phyloP scores from a whole-genome alignment of 23 tunicate genomes.

The Ascidia mentula region DNA sequence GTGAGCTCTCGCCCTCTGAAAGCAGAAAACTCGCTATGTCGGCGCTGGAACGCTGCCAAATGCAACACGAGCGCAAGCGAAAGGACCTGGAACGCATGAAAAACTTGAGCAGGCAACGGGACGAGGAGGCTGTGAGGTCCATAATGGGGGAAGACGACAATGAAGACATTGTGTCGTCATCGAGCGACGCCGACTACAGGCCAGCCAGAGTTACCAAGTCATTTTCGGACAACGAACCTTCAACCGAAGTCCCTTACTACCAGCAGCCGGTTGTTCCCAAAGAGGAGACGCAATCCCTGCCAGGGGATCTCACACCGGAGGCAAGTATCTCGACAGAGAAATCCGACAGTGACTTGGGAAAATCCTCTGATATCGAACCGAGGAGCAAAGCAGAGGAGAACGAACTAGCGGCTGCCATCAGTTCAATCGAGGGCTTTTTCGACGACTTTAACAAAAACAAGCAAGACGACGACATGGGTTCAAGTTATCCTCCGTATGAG shows the following conservation, averaged over 20 bases:
- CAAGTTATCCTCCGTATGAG: background rate
- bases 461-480: background rate
- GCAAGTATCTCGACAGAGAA: background rate
- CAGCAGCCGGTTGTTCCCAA: background rate
- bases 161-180: background rate
- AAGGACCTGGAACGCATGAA: constrained; percentile 37
- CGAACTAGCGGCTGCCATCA: constrained; percentile 88
- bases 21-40: constrained; percentile 19
- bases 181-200: background rate
- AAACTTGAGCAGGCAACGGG: constrained; percentile 60
- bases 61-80: constrained; percentile 29
- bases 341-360: constrained; percentile 2
- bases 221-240: background rate
- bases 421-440: constrained; percentile 72
- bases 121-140: constrained; percentile 90
- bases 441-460: constrained; percentile 45
- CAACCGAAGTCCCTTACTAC: background rate
- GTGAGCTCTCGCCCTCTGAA: background rate
- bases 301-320: background rate
- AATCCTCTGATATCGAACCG: constrained; percentile 22
- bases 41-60: constrained; percentile 34
- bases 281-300: background rate
- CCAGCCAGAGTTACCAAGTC: background rate
- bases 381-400: constrained; percentile 71
- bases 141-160: constrained; percentile 60